Evolutionary conservation across 1,140 invertebrate species (phyloP).

Genomic region (Macrosteles quadrilineatus): DNA sequence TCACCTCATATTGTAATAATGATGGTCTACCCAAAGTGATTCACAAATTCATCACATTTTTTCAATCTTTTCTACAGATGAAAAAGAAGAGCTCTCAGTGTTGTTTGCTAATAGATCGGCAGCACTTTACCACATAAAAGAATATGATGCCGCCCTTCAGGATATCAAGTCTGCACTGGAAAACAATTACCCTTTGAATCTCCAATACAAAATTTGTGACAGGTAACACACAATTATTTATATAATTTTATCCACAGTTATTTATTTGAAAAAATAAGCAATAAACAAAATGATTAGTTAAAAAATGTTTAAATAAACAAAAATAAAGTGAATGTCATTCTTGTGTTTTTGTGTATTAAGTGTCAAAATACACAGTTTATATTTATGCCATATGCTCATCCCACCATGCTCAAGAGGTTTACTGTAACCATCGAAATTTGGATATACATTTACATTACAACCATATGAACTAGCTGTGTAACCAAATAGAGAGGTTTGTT

Average conservation of each 20-base stretch:
- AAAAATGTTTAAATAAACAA: background rate
- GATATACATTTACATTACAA: too few relatives aligned
- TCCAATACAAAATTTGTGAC: slow-evolving; percentile 76
- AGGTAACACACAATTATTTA: slow-evolving; percentile 51
- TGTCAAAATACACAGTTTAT: background rate
- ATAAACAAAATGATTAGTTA: background rate
- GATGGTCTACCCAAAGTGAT: too few relatives aligned
- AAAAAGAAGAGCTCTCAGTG: slow-evolving; percentile 63
- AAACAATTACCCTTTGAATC: slow-evolving; percentile 70
- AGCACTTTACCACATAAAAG: slow-evolving; percentile 75
- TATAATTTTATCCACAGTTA: background rate
- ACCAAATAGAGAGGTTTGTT: too few relatives aligned
- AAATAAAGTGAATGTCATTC: background rate
- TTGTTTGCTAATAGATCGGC: slow-evolving; percentile 87
- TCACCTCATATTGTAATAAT: too few relatives aligned
- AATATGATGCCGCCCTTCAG: slow-evolving; percentile 63
- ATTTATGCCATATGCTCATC: too few relatives aligned
- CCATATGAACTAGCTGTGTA: too few relatives aligned
- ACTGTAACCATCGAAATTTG: too few relatives aligned
- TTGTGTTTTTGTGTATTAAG: background rate
- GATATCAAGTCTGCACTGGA: slow-evolving; percentile 73
- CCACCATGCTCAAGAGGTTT: too few relatives aligned
- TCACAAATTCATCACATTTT: too few relatives aligned
- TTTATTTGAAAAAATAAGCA: too few relatives aligned
- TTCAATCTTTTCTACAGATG: too few relatives aligned